Percentiles rank a stretch among this genome's conserved stretches.
Evolutionary conservation across 2,113 vertebrate genomes (phyloP).

Genomic region (Corapipo altera): DNA sequence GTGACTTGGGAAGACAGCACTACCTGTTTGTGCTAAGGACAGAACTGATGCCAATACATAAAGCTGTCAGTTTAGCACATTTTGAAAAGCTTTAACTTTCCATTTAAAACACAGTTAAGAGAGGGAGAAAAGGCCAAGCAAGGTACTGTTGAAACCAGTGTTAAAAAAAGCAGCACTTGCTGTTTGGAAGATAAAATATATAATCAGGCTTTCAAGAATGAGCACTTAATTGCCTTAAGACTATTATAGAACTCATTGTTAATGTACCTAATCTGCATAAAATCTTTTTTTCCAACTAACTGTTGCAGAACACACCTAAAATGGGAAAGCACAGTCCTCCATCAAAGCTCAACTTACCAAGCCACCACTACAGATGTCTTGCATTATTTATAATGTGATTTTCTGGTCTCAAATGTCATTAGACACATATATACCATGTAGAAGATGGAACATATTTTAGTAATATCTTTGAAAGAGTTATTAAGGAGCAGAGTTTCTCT

Average conservation of each 20-base stretch:
- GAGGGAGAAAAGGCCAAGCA: neutral
- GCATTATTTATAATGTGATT: neutral
- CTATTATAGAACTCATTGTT: slow-evolving; percentile 24
- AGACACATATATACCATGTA: neutral
- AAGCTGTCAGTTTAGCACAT: neutral
- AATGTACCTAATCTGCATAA: slow-evolving; percentile 36
- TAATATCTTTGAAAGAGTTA: neutral
- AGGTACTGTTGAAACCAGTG: neutral
- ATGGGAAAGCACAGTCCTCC: neutral
- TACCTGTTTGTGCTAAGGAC: neutral
- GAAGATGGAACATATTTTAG: neutral
- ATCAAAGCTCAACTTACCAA: neutral
- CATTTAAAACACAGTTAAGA: neutral
- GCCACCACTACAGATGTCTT: neutral
- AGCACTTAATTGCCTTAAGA: slow-evolving; percentile 31
- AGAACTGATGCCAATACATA: neutral
- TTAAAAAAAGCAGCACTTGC: slow-evolving; percentile 16
- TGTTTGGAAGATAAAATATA: slow-evolving; percentile 16
- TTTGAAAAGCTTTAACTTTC: neutral
- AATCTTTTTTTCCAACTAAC: neutral
- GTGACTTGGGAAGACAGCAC: neutral
- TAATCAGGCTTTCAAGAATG: slow-evolving; percentile 37
- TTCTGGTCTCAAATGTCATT: neutral
- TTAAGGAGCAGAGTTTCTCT: neutral
- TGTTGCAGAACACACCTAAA: neutral